A percentile compares a stretch with the other conserved stretches of the same genome.
Evolutionary conservation across 2,888 invertebrate species (phyloP).

Genomic region (Cerastoderma edule): DNA sequence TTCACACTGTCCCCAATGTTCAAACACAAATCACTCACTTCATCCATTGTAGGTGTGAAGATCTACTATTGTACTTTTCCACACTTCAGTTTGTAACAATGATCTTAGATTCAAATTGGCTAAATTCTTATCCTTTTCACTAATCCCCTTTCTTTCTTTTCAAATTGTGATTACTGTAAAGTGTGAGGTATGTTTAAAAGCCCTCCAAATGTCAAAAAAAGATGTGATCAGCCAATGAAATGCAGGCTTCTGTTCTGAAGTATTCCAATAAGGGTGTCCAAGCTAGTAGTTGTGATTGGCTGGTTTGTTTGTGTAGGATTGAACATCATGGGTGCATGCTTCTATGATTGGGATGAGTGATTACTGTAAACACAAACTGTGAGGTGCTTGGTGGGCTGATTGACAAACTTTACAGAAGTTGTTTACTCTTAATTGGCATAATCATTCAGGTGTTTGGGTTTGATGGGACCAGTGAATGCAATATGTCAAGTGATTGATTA

Average conservation of each 20-base stretch:
- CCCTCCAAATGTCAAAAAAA: conserved; percentile 10
- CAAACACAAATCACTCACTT: conserved; percentile 49
- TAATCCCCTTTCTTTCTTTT: neutral
- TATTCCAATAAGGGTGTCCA: neutral
- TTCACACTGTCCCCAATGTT: conserved; percentile 37
- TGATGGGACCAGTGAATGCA: no score
- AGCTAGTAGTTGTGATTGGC: conserved; percentile 12
- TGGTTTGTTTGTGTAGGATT: conserved; percentile 1
- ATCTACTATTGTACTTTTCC: neutral
- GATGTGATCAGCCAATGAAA: no score
- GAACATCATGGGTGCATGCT: conserved; percentile 22
- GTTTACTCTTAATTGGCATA: no score
- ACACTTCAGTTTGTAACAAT: neutral
- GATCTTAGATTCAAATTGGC: neutral
- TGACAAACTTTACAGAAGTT: neutral
- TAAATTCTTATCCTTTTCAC: neutral
- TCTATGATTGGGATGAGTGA: conserved; percentile 4
- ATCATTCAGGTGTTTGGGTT: no score
- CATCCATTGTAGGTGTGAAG: conserved; percentile 33
- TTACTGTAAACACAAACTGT: conserved; percentile 16
- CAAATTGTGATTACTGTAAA: neutral
- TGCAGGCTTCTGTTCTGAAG: no score
- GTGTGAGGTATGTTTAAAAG: neutral
- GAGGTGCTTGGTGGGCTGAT: neutral
- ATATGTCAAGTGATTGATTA: no score